Conservation (phyloP, 2,888 invertebrate genomes). For the Chironomus riparius region DNA sequence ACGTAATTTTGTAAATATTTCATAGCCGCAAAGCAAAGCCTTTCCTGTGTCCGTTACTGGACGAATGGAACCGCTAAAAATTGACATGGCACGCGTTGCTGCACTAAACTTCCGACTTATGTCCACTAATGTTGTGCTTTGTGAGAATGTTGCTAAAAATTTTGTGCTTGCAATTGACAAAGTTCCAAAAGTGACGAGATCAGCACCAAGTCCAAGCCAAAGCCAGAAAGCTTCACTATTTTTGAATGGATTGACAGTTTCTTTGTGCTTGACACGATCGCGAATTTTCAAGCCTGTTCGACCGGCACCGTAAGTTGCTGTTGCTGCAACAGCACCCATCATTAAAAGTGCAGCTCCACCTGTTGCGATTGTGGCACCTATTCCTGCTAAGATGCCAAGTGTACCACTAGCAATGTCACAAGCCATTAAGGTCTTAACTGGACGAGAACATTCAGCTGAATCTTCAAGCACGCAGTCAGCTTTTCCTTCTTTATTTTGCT, state of each 20-base stretch:
- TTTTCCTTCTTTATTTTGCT: conserved; percentile 2
- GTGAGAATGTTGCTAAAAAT: neutral
- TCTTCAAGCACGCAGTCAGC: neutral
- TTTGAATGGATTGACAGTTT: conserved; percentile 19
- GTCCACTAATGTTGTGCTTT: neutral
- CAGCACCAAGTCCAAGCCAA: conserved; percentile 10
- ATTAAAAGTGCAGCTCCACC: conserved; percentile 5
- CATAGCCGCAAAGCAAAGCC: conserved; percentile 11
- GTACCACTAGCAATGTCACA: conserved; percentile 20
- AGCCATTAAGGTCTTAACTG: conserved; percentile 16
- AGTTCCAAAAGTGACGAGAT: conserved; percentile 12
- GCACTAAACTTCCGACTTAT: conserved; percentile 1
- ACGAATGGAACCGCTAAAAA: neutral
- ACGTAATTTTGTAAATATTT: conserved; percentile 16
- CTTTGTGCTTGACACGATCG: conserved; percentile 7
- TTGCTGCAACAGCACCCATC: neutral
- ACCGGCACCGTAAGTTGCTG: conserved; percentile 16
- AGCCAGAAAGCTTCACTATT: conserved; percentile 13
- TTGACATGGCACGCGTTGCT: neutral
- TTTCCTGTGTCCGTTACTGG: neutral
- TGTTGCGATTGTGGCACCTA: conserved; percentile 11
- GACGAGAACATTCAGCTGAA: conserved; percentile 5
- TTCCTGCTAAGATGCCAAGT: conserved; percentile 1
- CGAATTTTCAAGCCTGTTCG: neutral
- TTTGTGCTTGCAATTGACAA: conserved; percentile 1